phyloP scores from a whole-genome alignment of 2,113 vertebrate genomes.

The Hystrix cristata region DNA sequence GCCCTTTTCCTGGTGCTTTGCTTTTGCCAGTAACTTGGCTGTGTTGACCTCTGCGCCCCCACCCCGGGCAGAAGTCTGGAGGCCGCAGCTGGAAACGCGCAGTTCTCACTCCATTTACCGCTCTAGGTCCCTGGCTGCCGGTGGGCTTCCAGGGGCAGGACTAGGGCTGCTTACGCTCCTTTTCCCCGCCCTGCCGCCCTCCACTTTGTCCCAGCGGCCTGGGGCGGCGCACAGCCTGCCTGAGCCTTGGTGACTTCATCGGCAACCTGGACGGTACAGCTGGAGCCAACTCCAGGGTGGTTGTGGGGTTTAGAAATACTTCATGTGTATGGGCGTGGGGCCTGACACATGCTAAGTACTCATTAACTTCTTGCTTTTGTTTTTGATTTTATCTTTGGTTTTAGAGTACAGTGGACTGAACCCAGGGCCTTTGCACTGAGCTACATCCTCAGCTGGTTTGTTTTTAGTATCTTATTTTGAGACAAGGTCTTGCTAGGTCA shows the following conservation, averaged over 20 bases:
- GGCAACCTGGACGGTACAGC: not conserved
- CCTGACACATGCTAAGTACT: not conserved
- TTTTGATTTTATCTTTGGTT: not conserved
- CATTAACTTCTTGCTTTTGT: not conserved
- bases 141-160: not conserved
- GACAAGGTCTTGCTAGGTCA: not conserved
- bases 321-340: too few relatives aligned
- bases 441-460: not conserved
- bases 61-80: not conserved
- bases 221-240: not conserved
- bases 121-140: not conserved
- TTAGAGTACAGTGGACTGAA: not conserved
- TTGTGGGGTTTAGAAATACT: not conserved
- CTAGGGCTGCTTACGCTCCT: not conserved
- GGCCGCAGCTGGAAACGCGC: not conserved
- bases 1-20: not conserved
- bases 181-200: not conserved
- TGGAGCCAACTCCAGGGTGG: not conserved
- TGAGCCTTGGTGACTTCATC: not conserved
- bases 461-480: not conserved
- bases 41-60: not conserved
- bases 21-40: not conserved
- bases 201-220: not conserved
- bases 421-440: not conserved
- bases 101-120: not conserved